A percentile compares a stretch with the other conserved stretches of the same genome.
These are phyloP conservation scores for Pantherophis guttatus DNA, from an alignment of 2,113 vertebrate species.

Conservation along the genomic window DNA sequence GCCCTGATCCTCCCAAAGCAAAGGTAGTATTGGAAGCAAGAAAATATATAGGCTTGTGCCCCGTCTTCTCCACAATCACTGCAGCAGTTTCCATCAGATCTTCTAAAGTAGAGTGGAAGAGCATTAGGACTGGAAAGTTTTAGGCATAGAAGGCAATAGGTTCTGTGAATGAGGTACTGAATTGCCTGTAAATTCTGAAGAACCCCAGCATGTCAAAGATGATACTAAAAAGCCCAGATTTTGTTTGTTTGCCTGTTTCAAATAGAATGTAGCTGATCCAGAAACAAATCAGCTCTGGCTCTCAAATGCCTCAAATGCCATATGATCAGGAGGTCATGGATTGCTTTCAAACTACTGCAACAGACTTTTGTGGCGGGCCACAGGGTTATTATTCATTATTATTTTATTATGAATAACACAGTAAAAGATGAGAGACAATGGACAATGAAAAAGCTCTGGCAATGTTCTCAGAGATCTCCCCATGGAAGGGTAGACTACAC, in stretches of 20 bases:
- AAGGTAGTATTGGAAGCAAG: neutral
- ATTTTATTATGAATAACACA: neutral
- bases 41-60: neutral
- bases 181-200: neutral
- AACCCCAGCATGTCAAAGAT: neutral
- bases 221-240: neutral
- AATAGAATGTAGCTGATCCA: neutral
- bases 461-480: neutral
- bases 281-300: neutral
- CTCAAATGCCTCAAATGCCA: neutral
- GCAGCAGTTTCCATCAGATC: neutral
- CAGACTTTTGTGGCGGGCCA: neutral
- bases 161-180: neutral
- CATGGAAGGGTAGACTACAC: neutral
- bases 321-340: neutral
- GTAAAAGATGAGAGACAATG: neutral
- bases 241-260: neutral
- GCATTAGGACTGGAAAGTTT: neutral
- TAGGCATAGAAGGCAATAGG: neutral
- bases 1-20: neutral
- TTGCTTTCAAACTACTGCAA: neutral
- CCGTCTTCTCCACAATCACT: neutral
- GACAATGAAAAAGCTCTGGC: neutral
- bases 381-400: neutral
- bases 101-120: neutral